Conservation (phyloP, 2,888 invertebrate species). For the Rotaria magnacalcarata region DNA sequence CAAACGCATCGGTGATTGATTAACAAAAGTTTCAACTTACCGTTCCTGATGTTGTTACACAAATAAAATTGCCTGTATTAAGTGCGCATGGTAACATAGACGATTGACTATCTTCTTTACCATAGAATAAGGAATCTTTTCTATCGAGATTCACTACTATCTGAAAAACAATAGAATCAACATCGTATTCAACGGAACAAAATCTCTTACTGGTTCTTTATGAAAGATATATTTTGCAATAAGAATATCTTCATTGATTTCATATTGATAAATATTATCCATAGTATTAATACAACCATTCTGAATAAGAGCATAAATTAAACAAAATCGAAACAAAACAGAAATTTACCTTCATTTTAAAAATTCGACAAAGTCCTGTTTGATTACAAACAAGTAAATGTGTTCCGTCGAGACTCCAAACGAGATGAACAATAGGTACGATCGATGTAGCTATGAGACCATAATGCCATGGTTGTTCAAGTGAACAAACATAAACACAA, state of each 20-base stretch:
- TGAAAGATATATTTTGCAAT: neutral
- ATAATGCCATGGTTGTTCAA: constrained; percentile 4
- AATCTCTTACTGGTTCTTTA: neutral
- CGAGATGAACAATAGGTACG: neutral
- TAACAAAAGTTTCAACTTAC: neutral
- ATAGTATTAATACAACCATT: constrained; percentile 3
- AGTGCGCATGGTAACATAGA: neutral
- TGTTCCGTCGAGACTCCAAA: neutral
- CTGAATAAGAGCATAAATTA: neutral
- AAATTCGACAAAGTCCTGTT: neutral
- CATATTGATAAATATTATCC: neutral
- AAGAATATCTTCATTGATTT: neutral
- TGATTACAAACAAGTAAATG: neutral
- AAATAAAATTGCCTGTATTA: neutral
- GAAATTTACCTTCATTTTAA: neutral
- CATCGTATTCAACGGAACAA: too few species aligned
- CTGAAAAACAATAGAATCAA: neutral
- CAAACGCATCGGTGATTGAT: neutral
- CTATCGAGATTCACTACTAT: neutral
- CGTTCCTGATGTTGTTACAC: neutral
- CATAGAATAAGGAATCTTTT: neutral
- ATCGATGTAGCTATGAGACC: neutral
- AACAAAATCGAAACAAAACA: too few species aligned
- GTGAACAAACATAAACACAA: neutral
- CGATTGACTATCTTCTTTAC: neutral